Evolutionary conservation across 1,140 invertebrate species (phyloP), one percentile per base, ranked within the genome.

Genomic region (Hycleus phaleratus): DNA sequence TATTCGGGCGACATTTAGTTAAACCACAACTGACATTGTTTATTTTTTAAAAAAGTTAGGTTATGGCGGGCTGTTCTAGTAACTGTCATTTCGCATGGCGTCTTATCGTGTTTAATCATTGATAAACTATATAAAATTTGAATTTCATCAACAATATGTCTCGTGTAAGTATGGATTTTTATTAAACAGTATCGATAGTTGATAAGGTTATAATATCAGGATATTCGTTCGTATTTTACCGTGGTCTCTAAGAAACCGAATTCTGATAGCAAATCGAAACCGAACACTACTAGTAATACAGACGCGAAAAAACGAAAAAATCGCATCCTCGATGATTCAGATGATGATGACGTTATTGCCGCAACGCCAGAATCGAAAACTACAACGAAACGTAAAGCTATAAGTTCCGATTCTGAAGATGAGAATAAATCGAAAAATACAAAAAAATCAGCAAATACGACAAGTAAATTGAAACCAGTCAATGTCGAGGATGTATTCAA

Each of bases 171-270:
- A 32, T 32, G 7, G 32, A 5, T 32, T 5, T 32, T 32, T 4
- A 32, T 7, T 32, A 32, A 32, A 5, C 7, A 32, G 7, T 32
- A 18, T 3, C 4, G 32, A 32, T 32, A 18, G 18, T 32, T 32
- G 7, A 32, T 32, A 32, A 4, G 7, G 32, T 32, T 32, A 42
- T 44, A 56, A 18, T 61, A 74, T 74, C 57, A 80, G 78, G 77
- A 79, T 70, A 79, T 79, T 56, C 71, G 77, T 57, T 76, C 75
- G 52, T 79, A 73, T 60, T 78, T 79, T 60, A 57, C 54, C 2
- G 54, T 52, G 47, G 38, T 70, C 56, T 60, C 66, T 25, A 74
- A 75, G 3, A 32, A 32, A 32, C 3, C 32, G 54, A 53, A 58
- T 10, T 39, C 56, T 4, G 39, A 11, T n/a, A 26, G 25, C 38